Evolutionary conservation across 2,113 vertebrate species (phyloP).

Genomic region (Archocentrus centrarchus): DNA sequence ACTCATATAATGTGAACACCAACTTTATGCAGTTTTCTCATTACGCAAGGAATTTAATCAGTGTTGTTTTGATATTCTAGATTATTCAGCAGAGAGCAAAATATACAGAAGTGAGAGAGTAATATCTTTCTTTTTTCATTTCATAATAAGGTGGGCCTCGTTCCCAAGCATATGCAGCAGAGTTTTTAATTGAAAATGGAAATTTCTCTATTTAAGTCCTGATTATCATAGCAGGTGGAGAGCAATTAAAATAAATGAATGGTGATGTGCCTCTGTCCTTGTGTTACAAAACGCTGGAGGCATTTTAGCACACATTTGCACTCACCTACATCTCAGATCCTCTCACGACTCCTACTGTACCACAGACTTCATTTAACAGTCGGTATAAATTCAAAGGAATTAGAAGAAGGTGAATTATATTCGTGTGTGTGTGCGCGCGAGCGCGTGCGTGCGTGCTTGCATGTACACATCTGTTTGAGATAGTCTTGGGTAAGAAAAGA

Average conservation of each 20-base stretch:
- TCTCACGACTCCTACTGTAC: constrained; percentile 1
- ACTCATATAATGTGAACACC: not conserved
- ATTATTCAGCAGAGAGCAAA: not conserved
- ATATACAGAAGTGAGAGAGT: not conserved
- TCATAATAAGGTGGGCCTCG: constrained; percentile 51
- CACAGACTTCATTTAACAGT: constrained; percentile 55
- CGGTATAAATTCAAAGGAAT: constrained; percentile 52
- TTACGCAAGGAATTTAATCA: not conserved
- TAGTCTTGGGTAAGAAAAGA: constrained; percentile 38
- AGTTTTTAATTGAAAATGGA: constrained; percentile 80
- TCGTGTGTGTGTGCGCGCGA: not conserved
- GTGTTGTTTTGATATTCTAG: not conserved
- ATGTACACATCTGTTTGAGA: constrained; percentile 8
- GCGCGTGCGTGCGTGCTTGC: too few relatives aligned
- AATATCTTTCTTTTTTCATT: constrained; percentile 45
- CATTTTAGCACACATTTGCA: constrained; percentile 31
- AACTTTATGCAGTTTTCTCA: not conserved
- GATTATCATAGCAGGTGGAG: constrained; percentile 78
- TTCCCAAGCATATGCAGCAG: constrained; percentile 44
- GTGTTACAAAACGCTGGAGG: constrained; percentile 59
- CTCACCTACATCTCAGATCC: constrained; percentile 45
- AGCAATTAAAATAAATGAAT: constrained; percentile 80
- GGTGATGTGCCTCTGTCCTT: constrained; percentile 56
- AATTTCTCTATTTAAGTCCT: constrained; percentile 76
- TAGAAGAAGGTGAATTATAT: constrained; percentile 25